A percentile compares a stretch with the other conserved stretches of the same genome.
Conservation (phyloP, 2,888 invertebrate genomes). For the Gerris lacustris region DNA sequence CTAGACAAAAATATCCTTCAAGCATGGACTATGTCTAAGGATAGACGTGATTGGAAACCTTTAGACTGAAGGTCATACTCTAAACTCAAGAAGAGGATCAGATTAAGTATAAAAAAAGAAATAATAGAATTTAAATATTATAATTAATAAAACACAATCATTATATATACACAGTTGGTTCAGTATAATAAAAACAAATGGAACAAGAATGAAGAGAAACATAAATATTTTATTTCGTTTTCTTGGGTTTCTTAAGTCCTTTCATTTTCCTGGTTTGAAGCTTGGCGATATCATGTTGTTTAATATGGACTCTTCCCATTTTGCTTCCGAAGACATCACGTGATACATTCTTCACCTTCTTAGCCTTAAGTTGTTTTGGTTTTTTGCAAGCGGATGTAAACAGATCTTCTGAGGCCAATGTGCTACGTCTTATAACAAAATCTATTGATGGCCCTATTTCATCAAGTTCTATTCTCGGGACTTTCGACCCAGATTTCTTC, state of each 20-base stretch:
- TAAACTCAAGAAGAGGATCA: no score
- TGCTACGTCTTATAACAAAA: conserved; percentile 69
- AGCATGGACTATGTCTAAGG: no score
- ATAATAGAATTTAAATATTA: no score
- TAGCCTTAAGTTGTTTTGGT: conserved; percentile 63
- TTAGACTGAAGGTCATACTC: no score
- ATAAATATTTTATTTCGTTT: conserved; percentile 38
- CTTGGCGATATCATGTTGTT: conserved; percentile 69
- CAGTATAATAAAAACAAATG: no score
- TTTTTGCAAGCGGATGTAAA: conserved; percentile 69
- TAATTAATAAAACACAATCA: no score
- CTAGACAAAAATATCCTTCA: no score
- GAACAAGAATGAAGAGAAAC: no score
- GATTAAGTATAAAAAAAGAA: no score
- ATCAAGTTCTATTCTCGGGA: conserved; percentile 80
- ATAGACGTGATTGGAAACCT: no score
- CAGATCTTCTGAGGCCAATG: conserved; percentile 79
- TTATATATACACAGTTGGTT: no score
- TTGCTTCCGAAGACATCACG: conserved; percentile 78
- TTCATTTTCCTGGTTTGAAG: conserved; percentile 87
- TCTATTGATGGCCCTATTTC: conserved; percentile 91
- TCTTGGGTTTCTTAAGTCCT: conserved; percentile 62
- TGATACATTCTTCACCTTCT: conserved; percentile 82
- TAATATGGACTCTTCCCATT: conserved; percentile 85
- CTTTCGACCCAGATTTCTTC: conserved; percentile 81